Percentiles rank a stretch among this genome's conserved stretches.
Conservation (phyloP, 2,113 vertebrate genomes). For the Cyphomyrus discorhynchus region DNA sequence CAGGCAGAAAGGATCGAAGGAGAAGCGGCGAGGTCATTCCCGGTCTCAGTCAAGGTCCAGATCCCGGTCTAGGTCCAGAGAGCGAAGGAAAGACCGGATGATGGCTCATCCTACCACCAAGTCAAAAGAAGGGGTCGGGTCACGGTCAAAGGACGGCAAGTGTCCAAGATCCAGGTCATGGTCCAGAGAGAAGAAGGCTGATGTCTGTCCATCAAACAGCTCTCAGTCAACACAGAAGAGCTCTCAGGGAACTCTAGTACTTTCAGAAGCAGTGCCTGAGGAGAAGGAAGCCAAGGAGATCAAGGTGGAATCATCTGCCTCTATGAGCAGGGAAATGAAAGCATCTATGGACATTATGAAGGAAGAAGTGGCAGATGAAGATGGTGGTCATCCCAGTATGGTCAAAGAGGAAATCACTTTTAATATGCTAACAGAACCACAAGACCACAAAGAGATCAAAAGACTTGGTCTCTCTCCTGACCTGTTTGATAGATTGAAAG, state of each 20-base stretch:
- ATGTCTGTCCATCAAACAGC: constrained; percentile 32
- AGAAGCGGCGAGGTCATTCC: constrained; percentile 50
- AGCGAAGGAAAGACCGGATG: constrained; percentile 57
- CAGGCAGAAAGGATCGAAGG: constrained; percentile 51
- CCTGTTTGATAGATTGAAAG: constrained; percentile 23
- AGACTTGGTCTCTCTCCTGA: neutral
- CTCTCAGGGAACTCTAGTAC: constrained; percentile 23
- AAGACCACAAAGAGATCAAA: constrained; percentile 24
- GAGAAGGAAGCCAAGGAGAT: constrained; percentile 25
- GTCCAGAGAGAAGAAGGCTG: constrained; percentile 67
- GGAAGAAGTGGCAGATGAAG: neutral
- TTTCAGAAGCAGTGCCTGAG: constrained; percentile 21
- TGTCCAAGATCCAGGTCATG: constrained; percentile 47
- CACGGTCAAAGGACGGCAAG: constrained; percentile 57
- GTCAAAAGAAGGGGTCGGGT: constrained; percentile 43
- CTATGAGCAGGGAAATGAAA: neutral
- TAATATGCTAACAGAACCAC: constrained; percentile 41
- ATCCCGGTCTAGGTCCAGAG: constrained; percentile 42
- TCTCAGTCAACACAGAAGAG: neutral
- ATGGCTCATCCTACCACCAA: constrained; percentile 41
- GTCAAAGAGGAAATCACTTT: constrained; percentile 44
- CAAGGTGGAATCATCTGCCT: constrained; percentile 32
- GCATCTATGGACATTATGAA: neutral
- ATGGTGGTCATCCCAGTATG: constrained; percentile 21
- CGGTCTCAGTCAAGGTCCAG: constrained; percentile 43